phyloP scores from a whole-genome alignment of 2,797 vertebrate species.

The Chrysocyon brachyurus region DNA sequence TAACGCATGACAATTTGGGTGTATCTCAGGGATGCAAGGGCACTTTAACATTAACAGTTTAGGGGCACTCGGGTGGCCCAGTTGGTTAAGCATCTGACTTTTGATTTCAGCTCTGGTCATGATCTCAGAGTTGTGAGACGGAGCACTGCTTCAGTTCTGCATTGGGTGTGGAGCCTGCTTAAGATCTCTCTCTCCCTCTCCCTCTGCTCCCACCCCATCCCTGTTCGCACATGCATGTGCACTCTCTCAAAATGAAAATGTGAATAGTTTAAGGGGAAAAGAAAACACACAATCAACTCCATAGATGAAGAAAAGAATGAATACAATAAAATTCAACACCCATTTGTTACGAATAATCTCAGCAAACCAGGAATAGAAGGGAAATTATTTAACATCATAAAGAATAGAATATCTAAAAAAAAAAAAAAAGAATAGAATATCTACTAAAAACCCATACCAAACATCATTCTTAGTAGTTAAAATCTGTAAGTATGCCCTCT shows the following conservation, averaged over 20 bases:
- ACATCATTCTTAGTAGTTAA: constrained; percentile 41
- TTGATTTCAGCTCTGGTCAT: neutral
- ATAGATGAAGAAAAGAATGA: neutral
- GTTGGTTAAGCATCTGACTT: neutral
- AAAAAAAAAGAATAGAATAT: neutral
- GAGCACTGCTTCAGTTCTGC: neutral
- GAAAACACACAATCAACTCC: neutral
- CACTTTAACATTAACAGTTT: constrained; percentile 11
- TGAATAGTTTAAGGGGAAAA: neutral
- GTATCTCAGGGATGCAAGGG: neutral
- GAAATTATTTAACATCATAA: constrained; percentile 13
- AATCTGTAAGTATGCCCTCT: neutral
- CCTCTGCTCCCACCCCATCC: neutral
- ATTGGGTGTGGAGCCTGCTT: neutral
- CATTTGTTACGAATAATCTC: neutral
- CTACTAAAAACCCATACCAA: neutral
- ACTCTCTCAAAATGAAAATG: neutral
- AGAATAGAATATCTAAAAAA: too few relatives aligned
- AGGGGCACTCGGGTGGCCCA: neutral
- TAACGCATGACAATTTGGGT: neutral
- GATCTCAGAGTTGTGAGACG: neutral
- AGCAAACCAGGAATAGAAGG: constrained; percentile 38
- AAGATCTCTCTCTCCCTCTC: neutral
- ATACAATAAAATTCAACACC: neutral
- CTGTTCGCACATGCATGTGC: fast-evolving